Base-by-base conservation (phyloP, 2,888 invertebrate species). In the Apomyelois bistriatella region DNA sequence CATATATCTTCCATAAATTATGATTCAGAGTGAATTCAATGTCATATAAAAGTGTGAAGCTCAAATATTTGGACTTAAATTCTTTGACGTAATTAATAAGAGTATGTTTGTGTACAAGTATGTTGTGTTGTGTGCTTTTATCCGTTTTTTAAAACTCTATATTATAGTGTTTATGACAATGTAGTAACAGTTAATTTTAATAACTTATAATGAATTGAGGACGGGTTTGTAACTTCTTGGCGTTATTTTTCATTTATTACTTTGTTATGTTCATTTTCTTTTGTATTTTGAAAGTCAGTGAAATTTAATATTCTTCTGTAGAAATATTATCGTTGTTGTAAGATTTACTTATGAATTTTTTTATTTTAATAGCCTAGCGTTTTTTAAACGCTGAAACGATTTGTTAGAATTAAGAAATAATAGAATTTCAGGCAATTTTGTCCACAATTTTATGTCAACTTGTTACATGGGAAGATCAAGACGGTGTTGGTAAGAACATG, bases 401-500 rank as follows among this genome's bases (percentile, higher is more conserved):
- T 22, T 22, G 22, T 22, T 22, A n/a, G n/a, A n/a, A n/a, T n/a
- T n/a, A n/a, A n/a, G 22, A 40, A 40, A 28, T 15, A 53, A 48
- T 55, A 49, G 32, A 28, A 35, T 53, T 38, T 30, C 10, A 48
- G 30, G 42, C 38, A 47, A 16, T 43, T 52, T 54, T 49, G 35
- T 38, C 37, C 17, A 49, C 36, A 22, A 17, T 47, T 48, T 54
- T 53, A 42, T 43, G 50, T 54, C 37, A 10, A 53, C 54, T 53
- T 57, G 51, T 57, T 53, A 51, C 51, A 48, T 51, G 13, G 43
- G 17, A 54, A 53, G 54, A 53, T 48, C 51, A 30, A 40, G 42
- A 28, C 36, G 15, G 53, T 53, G 52, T 47, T 43, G 51, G 46
- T 54, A 43, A 53, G 50, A 52, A 53, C 47, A 58, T 56, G 59